A percentile compares a stretch with the other conserved stretches of the same genome.
Conservation (phyloP, 2,888 invertebrate species). For the Diploptera punctata region DNA sequence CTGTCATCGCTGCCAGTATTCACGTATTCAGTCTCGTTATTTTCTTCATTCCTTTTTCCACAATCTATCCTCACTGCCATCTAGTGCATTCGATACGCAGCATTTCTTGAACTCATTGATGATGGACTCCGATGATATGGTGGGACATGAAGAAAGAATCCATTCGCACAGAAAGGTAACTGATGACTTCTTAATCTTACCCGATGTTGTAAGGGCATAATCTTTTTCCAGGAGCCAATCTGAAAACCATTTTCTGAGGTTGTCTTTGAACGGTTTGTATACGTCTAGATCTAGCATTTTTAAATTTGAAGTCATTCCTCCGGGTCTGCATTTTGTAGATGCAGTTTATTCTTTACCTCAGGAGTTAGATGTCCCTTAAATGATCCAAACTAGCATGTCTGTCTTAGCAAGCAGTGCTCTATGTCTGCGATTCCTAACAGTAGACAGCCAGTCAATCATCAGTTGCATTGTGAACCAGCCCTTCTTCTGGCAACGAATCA, state of each 20-base stretch:
- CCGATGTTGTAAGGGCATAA: too few relatives aligned
- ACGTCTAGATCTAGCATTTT: constrained; percentile 32
- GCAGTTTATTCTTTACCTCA: constrained; percentile 26
- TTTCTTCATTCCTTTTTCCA: too few relatives aligned
- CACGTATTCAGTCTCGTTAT: too few relatives aligned
- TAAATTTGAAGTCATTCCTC: constrained; percentile 35
- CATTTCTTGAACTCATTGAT: too few relatives aligned
- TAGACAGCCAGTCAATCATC: constrained; percentile 42
- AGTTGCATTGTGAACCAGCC: constrained; percentile 41
- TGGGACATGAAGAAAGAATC: too few relatives aligned
- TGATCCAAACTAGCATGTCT: constrained; percentile 35
- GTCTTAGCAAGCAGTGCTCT: constrained; percentile 31
- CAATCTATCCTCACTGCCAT: too few relatives aligned
- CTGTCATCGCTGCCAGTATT: too few relatives aligned
- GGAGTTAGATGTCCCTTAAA: constrained; percentile 38
- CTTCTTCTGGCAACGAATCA: constrained; percentile 40
- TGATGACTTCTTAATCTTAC: too few relatives aligned
- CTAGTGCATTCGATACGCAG: too few relatives aligned
- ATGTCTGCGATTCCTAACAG: constrained; percentile 37
- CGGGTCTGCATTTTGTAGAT: constrained; percentile 29
- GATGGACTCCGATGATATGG: too few relatives aligned
- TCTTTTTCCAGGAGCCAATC: constrained; percentile 36
- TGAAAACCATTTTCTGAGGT: constrained; percentile 7
- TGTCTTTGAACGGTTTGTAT: constrained; percentile 36
- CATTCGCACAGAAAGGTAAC: too few relatives aligned